Base-by-base conservation (phyloP, 2,888 invertebrate genomes). In the Corythucha ciliata region DNA sequence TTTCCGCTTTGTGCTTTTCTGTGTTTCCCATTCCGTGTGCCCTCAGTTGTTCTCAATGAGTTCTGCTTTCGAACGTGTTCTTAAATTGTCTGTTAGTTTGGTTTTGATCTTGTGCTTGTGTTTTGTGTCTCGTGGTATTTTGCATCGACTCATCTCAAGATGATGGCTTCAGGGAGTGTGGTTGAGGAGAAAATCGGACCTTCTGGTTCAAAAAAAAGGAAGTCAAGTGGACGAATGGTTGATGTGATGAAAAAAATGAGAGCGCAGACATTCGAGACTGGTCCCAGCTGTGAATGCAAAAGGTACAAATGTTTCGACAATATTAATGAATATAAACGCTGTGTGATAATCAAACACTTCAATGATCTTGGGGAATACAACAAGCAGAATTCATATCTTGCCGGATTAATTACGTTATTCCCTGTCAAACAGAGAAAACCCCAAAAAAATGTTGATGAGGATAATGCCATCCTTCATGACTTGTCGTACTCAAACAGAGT, bases 371-470 rank as follows among this genome's bases (percentile, higher is more conserved):
- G n/a, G n/a, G 14, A 36, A 7, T 36, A 36, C 36, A 36, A 36
- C 36, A n/a, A 36, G 36, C 36, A 36, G 14, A 36, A 36, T 36
- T n/a, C 14, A n/a, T 36, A 36, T 36, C 16, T 36, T n/a, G 36
- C 36, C 16, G 36, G 36, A 7, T 36, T 36, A n/a, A 36, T 36
- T 36, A 10, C 36, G 7, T 6, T 36, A 36, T 18, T 7, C 16
- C 7, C 7, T n/a, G 14, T n/a, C 36, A 8, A 7, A 8, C 14
- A n/a, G 14, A 36, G 14, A 18, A 36, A 36, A n/a, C 8, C 8
- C 7, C 8, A 18, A 10, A n/a, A 36, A 36, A 10, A 7, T 7
- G 7, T 6, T n/a, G 7, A n/a, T n/a, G n/a, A n/a, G 6, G 36
- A 14, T 36, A n/a, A n/a, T 10, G 36, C 16, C 8, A 14, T n/a